Conservation (phyloP, 1,140 invertebrate species). For the Pectinophora gossypiella region DNA sequence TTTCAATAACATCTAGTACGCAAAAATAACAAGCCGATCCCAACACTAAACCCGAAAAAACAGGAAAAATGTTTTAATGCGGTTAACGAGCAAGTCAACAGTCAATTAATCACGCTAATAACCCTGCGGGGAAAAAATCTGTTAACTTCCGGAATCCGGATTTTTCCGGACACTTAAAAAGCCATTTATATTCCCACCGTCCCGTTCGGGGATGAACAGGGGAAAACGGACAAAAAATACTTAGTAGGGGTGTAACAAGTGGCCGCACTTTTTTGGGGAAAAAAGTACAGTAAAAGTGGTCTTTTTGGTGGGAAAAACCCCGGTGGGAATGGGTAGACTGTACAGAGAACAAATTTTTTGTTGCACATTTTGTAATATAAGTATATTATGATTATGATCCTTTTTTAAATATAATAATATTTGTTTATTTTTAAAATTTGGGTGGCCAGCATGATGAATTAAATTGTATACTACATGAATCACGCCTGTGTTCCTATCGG, state of each 20-base stretch:
- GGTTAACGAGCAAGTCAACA: slow-evolving; percentile 21
- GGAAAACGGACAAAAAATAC: slow-evolving; percentile 17
- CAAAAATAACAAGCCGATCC: not conserved
- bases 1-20: too few relatives aligned
- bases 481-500: too few relatives aligned
- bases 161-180: slow-evolving; percentile 24
- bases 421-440: too few relatives aligned
- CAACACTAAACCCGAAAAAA: not conserved
- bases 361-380: too few relatives aligned
- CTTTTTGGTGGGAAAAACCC: too few relatives aligned
- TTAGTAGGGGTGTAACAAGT: slow-evolving; percentile 7
- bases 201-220: slow-evolving; percentile 1
- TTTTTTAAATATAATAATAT: too few relatives aligned
- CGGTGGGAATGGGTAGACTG: too few relatives aligned
- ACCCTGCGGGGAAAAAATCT: slow-evolving; percentile 27
- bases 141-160: slow-evolving; percentile 10
- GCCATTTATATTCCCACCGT: slow-evolving; percentile 23
- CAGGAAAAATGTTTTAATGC: slow-evolving; percentile 14
- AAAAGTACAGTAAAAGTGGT: not conserved
- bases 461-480: too few relatives aligned
- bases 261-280: not conserved
- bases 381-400: too few relatives aligned
- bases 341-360: too few relatives aligned
- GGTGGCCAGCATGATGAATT: too few relatives aligned
- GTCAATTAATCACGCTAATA: slow-evolving; percentile 32